Evolutionary conservation across 1,140 invertebrate species (phyloP), one percentile per base, ranked within the genome.

Genomic region (Papilio glaucus): DNA sequence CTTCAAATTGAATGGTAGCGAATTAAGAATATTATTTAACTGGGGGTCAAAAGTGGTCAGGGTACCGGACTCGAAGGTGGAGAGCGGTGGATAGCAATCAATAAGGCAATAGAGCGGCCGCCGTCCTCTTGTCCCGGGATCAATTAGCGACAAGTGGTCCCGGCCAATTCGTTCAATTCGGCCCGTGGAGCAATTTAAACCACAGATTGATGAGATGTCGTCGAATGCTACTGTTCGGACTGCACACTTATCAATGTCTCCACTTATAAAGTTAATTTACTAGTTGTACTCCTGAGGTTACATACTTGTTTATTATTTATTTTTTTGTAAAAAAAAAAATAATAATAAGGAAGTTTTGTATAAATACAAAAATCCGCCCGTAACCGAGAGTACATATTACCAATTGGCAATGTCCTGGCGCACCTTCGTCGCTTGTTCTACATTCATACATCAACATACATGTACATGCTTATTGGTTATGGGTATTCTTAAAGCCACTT

Each of bases 151-250:
- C 72, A 82, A 82, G 78, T 82, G 78, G 77, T 74, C 60, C 70
- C 67, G 71, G 71, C 78, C 80, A 82, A 80, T 82, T 82, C 78
- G 71, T 73, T 77, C 80, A 82, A 82, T 78, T 80, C 76, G 74
- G 72, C 60, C 60, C 75, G 71, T 71, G 71, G 71, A 63, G 71
- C 78, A 80, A 80, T 82, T 82, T 79, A 77, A 71, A 69, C 62
- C 80, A 76, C 75, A 78, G 77, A 82, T 82, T 78, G 80, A 82
- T 82, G 78, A 77, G 72, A 42, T 45, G 41, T 49, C 67, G 67
- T 69, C 24, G 49, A 53, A 53, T 53, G 7, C 18, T 49, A 53
- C 49, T 49, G 21, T 53, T 53, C 49, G 21, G 12, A 18, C 45
- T 49, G 49, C 49, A 53, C 49, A 53, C 8, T 53, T 53, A 18